These are phyloP conservation scores for Mobula birostris DNA, from an alignment of 2,113 vertebrate genomes.

Conservation along the genomic window DNA sequence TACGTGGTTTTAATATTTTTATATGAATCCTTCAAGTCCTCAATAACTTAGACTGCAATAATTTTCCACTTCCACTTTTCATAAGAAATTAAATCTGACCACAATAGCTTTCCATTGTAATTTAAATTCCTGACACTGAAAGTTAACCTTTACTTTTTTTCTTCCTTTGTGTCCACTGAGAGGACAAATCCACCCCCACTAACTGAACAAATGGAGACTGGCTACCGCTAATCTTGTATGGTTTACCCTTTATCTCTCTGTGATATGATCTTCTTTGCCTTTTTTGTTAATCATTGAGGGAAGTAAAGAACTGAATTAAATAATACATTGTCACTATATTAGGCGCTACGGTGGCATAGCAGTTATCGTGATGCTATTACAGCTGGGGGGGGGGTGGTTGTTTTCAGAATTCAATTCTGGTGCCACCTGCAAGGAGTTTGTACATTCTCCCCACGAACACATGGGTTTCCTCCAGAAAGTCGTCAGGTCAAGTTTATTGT, in stretches of 20 bases:
- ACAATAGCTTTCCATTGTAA: not conserved
- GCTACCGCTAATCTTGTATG: not conserved
- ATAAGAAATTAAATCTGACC: slow-evolving; percentile 8
- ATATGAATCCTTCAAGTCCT: not conserved
- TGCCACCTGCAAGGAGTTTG: too few relatives aligned
- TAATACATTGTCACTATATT: not conserved
- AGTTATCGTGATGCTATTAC: too few relatives aligned
- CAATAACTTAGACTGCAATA: not conserved
- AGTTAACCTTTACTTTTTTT: slow-evolving; percentile 1
- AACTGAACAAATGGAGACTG: not conserved
- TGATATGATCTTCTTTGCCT: not conserved
- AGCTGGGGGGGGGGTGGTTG: too few relatives aligned
- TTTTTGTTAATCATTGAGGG: not conserved
- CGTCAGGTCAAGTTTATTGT: too few relatives aligned
- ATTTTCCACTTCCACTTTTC: not conserved
- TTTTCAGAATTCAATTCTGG: too few relatives aligned
- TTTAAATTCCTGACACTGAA: not conserved
- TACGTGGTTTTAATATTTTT: too few relatives aligned
- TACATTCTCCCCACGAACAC: too few relatives aligned
- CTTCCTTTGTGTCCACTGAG: not conserved
- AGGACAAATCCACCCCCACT: not conserved
- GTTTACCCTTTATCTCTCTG: not conserved
- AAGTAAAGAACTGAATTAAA: not conserved
- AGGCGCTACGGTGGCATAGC: too few relatives aligned
- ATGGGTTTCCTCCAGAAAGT: too few relatives aligned